A percentile compares a stretch with the other conserved stretches of the same genome.
Conservation (phyloP, 2,888 invertebrate genomes). For the Andrena hattorfiana region DNA sequence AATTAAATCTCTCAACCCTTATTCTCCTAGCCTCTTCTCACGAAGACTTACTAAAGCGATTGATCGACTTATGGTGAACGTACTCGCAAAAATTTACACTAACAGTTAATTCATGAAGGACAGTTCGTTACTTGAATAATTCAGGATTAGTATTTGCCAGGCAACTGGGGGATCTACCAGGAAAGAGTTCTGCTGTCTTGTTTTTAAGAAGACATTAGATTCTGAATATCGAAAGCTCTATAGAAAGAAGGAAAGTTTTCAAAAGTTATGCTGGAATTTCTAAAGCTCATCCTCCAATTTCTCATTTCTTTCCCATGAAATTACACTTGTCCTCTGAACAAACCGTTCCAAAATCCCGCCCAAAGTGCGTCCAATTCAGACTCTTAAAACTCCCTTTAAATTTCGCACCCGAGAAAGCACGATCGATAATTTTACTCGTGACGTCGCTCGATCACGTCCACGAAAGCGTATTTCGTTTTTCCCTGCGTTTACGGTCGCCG, state of each 20-base stretch:
- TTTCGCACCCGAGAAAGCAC: slow-evolving; percentile 4
- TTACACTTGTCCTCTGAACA: neutral
- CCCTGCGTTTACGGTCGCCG: slow-evolving; percentile 49
- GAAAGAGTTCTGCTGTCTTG: too few species aligned
- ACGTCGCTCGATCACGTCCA: slow-evolving; percentile 23
- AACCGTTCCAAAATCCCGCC: neutral
- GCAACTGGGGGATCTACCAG: neutral
- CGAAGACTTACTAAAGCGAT: neutral
- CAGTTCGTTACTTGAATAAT: neutral
- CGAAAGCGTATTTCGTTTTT: slow-evolving; percentile 7
- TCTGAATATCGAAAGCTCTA: neutral
- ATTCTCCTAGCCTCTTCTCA: too few species aligned
- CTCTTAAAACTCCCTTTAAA: neutral
- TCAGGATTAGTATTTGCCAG: neutral
- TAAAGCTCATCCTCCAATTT: too few species aligned
- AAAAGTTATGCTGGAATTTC: neutral
- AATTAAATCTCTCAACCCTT: too few species aligned
- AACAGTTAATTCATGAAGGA: neutral
- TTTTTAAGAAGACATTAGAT: too few species aligned
- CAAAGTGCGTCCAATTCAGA: neutral
- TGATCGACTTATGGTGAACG: too few species aligned
- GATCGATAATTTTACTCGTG: slow-evolving; percentile 12
- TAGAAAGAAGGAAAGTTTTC: neutral
- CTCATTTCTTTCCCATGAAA: too few species aligned
- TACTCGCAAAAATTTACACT: neutral